Base-by-base conservation (phyloP, 37 sponge, comb jelly and placozoan genomes). In the Ianthella basta region DNA sequence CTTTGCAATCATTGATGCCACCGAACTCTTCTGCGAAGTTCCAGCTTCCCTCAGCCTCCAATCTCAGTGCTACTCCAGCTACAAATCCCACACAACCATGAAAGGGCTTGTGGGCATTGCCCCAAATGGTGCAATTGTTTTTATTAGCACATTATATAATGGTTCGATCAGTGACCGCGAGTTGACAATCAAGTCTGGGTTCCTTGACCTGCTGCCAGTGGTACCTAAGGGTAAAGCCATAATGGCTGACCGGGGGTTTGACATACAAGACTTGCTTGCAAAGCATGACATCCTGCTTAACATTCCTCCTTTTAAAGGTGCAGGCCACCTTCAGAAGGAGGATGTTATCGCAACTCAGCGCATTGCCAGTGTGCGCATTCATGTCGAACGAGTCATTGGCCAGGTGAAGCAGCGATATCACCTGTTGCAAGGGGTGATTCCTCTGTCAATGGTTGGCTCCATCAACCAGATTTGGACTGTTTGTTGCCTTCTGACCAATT, bases 1-100 rank as follows among this genome's bases (percentile, higher is more conserved):
- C 4, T 25, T 32, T n/a, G 67, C 75, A 10, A 73, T 88, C 21
- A 59, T 88, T 73, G 88, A 73, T 82, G 53, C 56, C 23, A 54
- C 56, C 21, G 80, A 79, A 23, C 14, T 79, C 80, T 34, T 20
- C 14, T 29, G 40, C 21, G 54, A 79, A 41, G 25, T n/a, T 15
- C 41, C 80, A 19, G 15, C 55, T 14, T 32, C n/a, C 21, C 54
- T 53, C 23, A 41, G 14, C 14, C 56, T 53, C 18, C 80, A 79
- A 21, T 39, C 80, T 24, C 73, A 69, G 35, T 16, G 16, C 24
- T 69, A 69, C 21, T 24, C 24, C 73, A 23, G 16, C 73, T 41
- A 29, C 40, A 79, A 79, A 50, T 23, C 34, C 23, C 40, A 29
- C 80, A 79, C 40, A 29, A 79, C 80, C 14, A 19, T 79, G 20